Evolutionary conservation across 2,113 vertebrate species (phyloP).

Genomic region (Oceanodroma tethys): DNA sequence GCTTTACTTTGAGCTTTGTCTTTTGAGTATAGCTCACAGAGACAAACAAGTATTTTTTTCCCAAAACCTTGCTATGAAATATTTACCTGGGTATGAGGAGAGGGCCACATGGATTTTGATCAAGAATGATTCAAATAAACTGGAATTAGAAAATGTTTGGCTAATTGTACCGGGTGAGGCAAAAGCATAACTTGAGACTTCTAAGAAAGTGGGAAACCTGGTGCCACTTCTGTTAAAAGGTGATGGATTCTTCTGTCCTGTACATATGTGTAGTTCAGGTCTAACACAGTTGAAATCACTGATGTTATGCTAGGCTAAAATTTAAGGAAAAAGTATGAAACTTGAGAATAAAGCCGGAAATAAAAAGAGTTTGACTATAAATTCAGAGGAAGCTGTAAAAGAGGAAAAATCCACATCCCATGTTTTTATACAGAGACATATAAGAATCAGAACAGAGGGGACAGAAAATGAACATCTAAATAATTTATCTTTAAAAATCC

Average conservation of each 20-base stretch:
- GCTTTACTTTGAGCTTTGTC: not conserved
- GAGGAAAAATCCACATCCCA: not conserved
- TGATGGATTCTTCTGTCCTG: not conserved
- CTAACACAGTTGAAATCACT: not conserved
- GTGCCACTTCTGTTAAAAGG: not conserved
- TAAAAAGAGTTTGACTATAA: not conserved
- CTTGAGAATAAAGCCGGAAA: not conserved
- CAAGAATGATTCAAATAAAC: not conserved
- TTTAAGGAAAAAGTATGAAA: not conserved
- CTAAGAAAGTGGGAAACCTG: not conserved
- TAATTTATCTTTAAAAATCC: not conserved
- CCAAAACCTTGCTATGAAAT: not conserved
- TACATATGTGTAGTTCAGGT: not conserved
- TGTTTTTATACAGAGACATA: not conserved
- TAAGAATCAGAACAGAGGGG: not conserved
- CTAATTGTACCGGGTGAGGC: not conserved
- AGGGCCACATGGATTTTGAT: not conserved
- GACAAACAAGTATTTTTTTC: not conserved
- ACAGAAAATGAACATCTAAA: not conserved
- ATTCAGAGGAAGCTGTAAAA: not conserved
- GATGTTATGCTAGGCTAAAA: not conserved
- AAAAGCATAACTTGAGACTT: not conserved
- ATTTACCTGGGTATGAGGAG: not conserved
- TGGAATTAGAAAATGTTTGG: not conserved
- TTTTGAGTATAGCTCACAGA: not conserved